Evolutionary conservation across 2,888 invertebrate species (phyloP).

Genomic region (Masnerella sp.): DNA sequence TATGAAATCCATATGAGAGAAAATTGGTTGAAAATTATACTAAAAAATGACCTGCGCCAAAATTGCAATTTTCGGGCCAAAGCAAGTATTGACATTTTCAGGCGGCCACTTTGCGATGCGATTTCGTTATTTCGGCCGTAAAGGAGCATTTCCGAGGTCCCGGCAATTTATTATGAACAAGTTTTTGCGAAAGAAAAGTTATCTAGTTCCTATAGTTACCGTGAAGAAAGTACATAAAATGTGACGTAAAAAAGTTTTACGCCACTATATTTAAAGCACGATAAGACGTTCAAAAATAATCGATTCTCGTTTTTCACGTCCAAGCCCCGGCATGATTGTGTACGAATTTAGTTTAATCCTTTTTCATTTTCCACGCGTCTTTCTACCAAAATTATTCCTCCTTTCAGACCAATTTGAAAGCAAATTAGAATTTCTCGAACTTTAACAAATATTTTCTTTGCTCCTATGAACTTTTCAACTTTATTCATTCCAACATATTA

Average conservation of each 20-base stretch:
- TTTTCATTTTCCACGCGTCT: conserved; percentile 1
- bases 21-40: too few relatives aligned
- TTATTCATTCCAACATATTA: too few relatives aligned
- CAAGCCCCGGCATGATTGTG: conserved; percentile 15
- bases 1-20: too few relatives aligned
- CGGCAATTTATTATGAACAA: conserved; percentile 41
- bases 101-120: conserved; percentile 1
- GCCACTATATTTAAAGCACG: conserved; percentile 36
- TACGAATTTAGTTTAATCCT: conserved; percentile 33
- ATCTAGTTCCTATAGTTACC: conserved; percentile 29
- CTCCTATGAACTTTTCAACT: too few relatives aligned
- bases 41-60: neutral
- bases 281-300: conserved; percentile 46
- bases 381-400: neutral
- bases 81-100: conserved; percentile 22
- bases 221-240: conserved; percentile 40
- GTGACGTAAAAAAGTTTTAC: conserved; percentile 39
- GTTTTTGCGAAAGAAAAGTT: conserved; percentile 37
- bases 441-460: too few relatives aligned
- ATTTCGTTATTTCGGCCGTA: conserved; percentile 23
- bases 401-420: conserved; percentile 6
- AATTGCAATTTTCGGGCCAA: too few relatives aligned
- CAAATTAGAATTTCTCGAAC: conserved; percentile 32
- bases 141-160: conserved; percentile 4
- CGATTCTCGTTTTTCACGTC: conserved; percentile 41